Evolutionary conservation across 2,113 vertebrate genomes (phyloP), one percentile per base, ranked within the genome.

Genomic region (Tylochromis polylepis): DNA sequence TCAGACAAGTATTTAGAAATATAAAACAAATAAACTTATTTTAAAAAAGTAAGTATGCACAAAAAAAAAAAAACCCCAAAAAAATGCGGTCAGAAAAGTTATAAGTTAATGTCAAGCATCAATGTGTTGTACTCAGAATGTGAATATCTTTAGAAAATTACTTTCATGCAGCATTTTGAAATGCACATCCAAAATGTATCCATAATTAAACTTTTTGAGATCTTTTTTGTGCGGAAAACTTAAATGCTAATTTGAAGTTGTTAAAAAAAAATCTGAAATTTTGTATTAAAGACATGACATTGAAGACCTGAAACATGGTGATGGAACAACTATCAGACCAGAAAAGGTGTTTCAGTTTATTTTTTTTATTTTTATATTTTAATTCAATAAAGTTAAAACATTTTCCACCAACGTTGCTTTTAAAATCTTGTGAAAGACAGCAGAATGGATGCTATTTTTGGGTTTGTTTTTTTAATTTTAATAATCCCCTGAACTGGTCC

Each of bases 391-490:
- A 67, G 62, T 67, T 67, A 38, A 67, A 67, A 38, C 31, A 34
- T 34, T 34, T 34, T 34, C 31, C 31, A 34, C 5, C 31, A 34
- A 34, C 1, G 0, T 34, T 62, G 59, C 11, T 67, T 67, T 67
- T 67, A 38, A 67, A 67, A 67, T 67, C 6, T 38, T 67, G 38
- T 67, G 11, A 65, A 51, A 77, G 43, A 51, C 6, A 75, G 15
- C 8, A 1, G 1, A 18, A 78, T 1, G 0, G 15, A 58, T 27
- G 34, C 14, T 6, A 20, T 7, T 36, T 36, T 62, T n/a, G n/a
- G n/a, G n/a, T n/a, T n/a, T n/a, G 5, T 36, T 53, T 29, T 31
- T 82, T 27, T 7, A 43, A 58, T 11, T 20, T 46, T 5, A 62
- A 60, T 16, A 38, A 8, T 77, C 16, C 11, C 11, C 46, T 51